Percentiles rank a stretch among this genome's conserved stretches.
Evolutionary conservation across 1,140 invertebrate genomes (phyloP).

Genomic region (Heliothis virescens): DNA sequence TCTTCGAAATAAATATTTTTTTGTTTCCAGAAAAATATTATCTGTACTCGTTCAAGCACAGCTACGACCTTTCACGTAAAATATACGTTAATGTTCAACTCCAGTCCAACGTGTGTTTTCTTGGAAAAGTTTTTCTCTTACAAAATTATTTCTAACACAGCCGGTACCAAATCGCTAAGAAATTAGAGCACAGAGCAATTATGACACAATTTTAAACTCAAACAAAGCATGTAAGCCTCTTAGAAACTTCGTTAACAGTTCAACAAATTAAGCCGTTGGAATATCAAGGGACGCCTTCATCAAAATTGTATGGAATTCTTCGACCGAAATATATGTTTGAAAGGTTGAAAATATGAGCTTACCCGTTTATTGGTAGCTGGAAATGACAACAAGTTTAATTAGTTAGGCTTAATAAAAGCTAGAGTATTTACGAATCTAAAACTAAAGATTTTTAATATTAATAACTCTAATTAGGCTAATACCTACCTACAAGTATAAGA

Average conservation of each 20-base stretch:
- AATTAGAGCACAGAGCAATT: slow-evolving; percentile 17
- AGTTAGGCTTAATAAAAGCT: neutral
- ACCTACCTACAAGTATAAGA: no score
- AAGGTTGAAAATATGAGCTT: no score
- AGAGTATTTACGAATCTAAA: no score
- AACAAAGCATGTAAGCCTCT: slow-evolving; percentile 35
- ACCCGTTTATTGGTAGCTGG: neutral
- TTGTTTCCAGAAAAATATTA: no score
- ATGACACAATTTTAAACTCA: slow-evolving; percentile 26
- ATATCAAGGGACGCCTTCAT: slow-evolving; percentile 2
- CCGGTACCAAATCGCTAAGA: neutral
- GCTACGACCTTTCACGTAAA: neutral
- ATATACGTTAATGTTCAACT: no score
- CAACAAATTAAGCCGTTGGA: slow-evolving; percentile 16
- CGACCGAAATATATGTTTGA: slow-evolving; percentile 6
- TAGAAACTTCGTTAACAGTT: slow-evolving; percentile 25
- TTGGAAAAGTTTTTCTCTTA: neutral
- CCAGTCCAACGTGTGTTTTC: no score
- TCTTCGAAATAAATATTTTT: no score
- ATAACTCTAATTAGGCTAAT: no score
- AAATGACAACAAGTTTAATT: neutral
- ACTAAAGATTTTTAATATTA: no score
- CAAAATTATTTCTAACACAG: neutral
- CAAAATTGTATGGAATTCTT: slow-evolving; percentile 23
- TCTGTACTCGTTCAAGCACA: no score